Evolutionary conservation across 2,888 invertebrate genomes (phyloP), one percentile per base, ranked within the genome.

Genomic region (Schrankia costaestrigalis): DNA sequence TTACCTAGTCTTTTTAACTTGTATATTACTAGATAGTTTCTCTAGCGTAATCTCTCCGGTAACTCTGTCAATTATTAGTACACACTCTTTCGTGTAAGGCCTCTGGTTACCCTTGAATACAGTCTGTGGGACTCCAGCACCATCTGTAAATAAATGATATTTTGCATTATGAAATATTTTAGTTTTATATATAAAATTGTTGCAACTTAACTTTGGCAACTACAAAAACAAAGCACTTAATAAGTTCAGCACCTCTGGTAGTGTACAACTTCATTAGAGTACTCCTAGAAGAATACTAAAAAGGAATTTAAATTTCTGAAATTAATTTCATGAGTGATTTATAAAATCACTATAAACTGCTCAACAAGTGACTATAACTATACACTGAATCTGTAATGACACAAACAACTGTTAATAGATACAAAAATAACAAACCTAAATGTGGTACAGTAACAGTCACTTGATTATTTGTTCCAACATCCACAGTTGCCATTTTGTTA

Each of bases 41-140:
- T 98, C 98, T 62, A 99, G 86, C 26, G 96, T 97, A 63, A 98
- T 94, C 85, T 97, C 96, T 39, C 98, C 97, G 7, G 97, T 98
- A 54, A 91, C 91, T 74, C 94, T 93, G 83, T 98, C 97, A 60
- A 97, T 95, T 52, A 98, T 96, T 32, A 98, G 90, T 46, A 99
- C 95, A 85, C 98, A 98, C 89, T 98, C 98, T 78, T 96, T 97
- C 46, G 94, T 93, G 78, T 95, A 95, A 32, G 96, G 95, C 71
- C 94, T 91, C 75, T 97, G 96, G 66, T 95, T 96, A 45, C 98
- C 98, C 88, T 96, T 97, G 81, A 97, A 98, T 58, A 98, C 95
- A 36, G 97, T 97, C 71, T 96, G 95, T 38, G 95, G 93, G 44
- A 94, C 93, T 29, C 96, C 97, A 50, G 96, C 94, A 50, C 96